Conservation (phyloP, 2,797 vertebrate genomes). For the Podargus strigoides region DNA sequence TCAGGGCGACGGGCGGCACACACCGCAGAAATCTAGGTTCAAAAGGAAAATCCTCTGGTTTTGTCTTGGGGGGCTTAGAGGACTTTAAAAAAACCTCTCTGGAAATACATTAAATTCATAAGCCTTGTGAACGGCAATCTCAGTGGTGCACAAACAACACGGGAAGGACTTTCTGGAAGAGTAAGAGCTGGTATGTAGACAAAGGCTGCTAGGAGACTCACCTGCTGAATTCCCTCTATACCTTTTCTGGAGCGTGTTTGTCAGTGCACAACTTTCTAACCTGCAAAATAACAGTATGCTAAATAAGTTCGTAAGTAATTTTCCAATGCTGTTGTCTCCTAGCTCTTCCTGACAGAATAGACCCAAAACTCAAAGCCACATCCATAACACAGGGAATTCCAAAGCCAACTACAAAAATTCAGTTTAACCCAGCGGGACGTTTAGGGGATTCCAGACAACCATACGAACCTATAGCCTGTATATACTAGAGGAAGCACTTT, state of each 20-base stretch:
- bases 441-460: neutral
- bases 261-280: neutral
- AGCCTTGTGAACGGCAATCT: neutral
- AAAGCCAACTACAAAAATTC: neutral
- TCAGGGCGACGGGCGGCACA: no score
- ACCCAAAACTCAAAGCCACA: neutral
- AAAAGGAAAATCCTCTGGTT: no score
- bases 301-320: neutral
- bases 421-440: neutral
- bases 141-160: neutral
- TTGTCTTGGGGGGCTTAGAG: neutral
- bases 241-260: neutral
- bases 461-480: neutral
- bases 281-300: neutral
- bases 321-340: neutral
- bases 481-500: neutral
- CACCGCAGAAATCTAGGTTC: no score
- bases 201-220: no score
- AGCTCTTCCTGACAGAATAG: neutral
- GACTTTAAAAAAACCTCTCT: neutral
- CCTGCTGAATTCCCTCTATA: neutral
- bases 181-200: neutral
- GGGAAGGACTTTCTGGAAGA: neutral
- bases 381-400: neutral
- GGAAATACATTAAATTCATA: neutral